Evolutionary conservation across 2,888 invertebrate genomes (phyloP), one percentile per base, ranked within the genome.

Genomic region (Netelia melanura): DNA sequence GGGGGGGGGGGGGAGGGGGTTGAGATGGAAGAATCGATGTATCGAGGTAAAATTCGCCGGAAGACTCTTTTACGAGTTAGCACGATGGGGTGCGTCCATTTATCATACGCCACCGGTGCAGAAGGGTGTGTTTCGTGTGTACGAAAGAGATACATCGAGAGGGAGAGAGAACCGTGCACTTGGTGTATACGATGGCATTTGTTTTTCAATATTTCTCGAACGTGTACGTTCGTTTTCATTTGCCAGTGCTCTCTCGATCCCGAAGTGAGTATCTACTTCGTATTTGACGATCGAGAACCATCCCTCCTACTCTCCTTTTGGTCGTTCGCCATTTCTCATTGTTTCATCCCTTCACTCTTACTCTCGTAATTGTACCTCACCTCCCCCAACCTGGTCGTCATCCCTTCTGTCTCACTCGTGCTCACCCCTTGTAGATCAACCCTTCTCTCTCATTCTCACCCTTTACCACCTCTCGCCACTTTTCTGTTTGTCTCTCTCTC

Each of bases 141-240:
- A 38, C 38, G 38, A 38, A 38, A 23, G 30, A 65, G 48, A 62
- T 17, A 70, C 48, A 70, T 44, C 6, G 21, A 54, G 11, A 10
- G 54, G 6, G 17, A 52, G 74, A 61, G 52, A 9, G 44, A 58
- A 44, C 38, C 67, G 62, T 82, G 62, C 71, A 52, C 62, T 58
- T 75, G 68, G 61, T 68, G 58, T 81, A 44, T 52, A 56, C 65
- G 72, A 64, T 71, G 64, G 74, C 85, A 86, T 86, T 87, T 86
- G 83, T 87, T 88, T 88, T 88, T 87, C 87, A 85, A 87, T 87
- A 87, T 87, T 87, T 86, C 65, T 74, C 23, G 56, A 72, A 79
- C 62, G 64, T n/a, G 3, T 62, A 30, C 44, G 52, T 74, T 72
- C 62, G 65, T 58, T 71, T 54, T 52, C 64, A 9, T 54, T 52